Base-by-base conservation (phyloP, 2,888 invertebrate species). In the Leucoptera coffeella region DNA sequence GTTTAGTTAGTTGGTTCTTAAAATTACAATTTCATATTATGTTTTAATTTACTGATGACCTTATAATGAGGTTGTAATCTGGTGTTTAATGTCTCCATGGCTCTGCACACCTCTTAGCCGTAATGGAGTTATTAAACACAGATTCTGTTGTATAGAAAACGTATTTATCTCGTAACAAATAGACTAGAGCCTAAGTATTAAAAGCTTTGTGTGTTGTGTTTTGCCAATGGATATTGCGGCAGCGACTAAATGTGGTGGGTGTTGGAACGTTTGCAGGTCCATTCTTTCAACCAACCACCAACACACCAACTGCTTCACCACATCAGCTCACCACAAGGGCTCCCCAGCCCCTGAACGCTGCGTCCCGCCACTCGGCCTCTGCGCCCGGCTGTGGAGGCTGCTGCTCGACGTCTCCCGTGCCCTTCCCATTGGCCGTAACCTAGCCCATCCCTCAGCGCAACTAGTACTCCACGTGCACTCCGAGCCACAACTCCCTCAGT, bases 241-340 rank as follows among this genome's bases (percentile, higher is more conserved):
- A 55, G 53, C n/a, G 50, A 61, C 46, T 67, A 64, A 71, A 67
- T 43, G 67, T 64, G 69, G 69, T 69, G 71, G 71, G 67, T 71
- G 71, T 71, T 71, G 71, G 71, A 69, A 67, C 71, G 67, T 69
- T 71, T 72, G 41, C 72, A 72, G 72, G 71, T 72, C 67, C 67
- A 67, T 67, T 67, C 58, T 65, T 61, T 64, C 67, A 67, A 67
- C 62, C 58, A 64, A 64, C 67, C 61, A 67, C 67, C 65, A 67
- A 64, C 64, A 67, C 65, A 65, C 64, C 67, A 59, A 58, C 58
- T 58, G 59, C 50, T 62, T 65, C 67, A 64, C 67, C 67, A n/a
- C n/a, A n/a, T 62, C 60, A 64, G 56, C 62, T 58, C 65, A 64
- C 62, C 56, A 61, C 65, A 60, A 57, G 60, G 64, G 65, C 65